Conservation (phyloP, 2,113 vertebrate species). For the Ophthalmotilapia sp. region DNA sequence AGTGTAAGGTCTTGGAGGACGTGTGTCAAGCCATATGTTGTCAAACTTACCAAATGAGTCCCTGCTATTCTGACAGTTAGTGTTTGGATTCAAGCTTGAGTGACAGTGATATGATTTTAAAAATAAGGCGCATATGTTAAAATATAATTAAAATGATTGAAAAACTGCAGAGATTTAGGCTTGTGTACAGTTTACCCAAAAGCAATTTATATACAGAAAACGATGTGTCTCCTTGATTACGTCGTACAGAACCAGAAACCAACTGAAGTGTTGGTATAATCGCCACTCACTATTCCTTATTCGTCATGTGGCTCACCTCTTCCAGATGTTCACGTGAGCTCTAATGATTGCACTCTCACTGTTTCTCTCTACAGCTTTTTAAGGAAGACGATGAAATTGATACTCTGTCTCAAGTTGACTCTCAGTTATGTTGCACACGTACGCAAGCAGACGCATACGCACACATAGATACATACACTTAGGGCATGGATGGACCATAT, state of each 20-base stretch:
- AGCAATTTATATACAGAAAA: not conserved
- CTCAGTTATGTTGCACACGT: constrained; percentile 2
- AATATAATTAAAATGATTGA: not conserved
- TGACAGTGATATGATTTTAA: constrained; percentile 5
- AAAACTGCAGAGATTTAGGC: not conserved
- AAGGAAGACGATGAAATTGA: not conserved
- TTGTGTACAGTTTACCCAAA: not conserved
- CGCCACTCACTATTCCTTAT: constrained; percentile 25
- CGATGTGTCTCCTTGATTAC: not conserved
- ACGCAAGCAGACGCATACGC: not conserved
- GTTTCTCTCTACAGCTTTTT: not conserved
- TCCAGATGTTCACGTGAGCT: constrained; percentile 43
- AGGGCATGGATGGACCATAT: constrained; percentile 32
- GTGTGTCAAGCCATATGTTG: constrained; percentile 15
- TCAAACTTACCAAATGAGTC: constrained; percentile 23
- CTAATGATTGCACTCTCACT: constrained; percentile 26
- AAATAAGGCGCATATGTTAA: not conserved
- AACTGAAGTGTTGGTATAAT: not conserved
- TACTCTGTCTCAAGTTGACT: constrained; percentile 10
- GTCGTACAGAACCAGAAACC: constrained; percentile 7
- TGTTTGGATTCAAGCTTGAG: constrained; percentile 8
- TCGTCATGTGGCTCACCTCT: constrained; percentile 22
- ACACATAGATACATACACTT: constrained; percentile 13
- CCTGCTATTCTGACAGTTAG: not conserved
- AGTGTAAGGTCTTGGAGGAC: not conserved